Percentiles rank a stretch among this genome's conserved stretches.
Conservation (phyloP, 1,140 invertebrate species). For the Drosophila pectinifera region DNA sequence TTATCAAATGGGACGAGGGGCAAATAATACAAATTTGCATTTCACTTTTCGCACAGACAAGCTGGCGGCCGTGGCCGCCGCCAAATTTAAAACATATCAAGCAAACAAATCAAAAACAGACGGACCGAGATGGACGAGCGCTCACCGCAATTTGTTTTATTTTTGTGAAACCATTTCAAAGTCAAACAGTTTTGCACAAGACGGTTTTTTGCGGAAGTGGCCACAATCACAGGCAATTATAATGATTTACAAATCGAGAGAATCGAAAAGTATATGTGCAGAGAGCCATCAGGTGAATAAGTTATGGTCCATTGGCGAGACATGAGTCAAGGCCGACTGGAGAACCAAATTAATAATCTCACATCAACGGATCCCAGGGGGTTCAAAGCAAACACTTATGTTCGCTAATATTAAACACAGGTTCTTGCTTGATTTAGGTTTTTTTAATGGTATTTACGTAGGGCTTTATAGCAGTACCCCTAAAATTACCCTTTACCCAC, state of each 20-base stretch:
- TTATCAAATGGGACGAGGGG: slow-evolving; percentile 14
- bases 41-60: slow-evolving; percentile 56
- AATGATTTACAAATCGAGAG: slow-evolving; percentile 45
- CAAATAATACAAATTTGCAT: slow-evolving; percentile 37
- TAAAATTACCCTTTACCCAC: neutral
- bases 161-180: slow-evolving; percentile 41
- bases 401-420: slow-evolving; percentile 1
- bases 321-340: slow-evolving; percentile 35
- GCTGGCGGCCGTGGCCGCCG: slow-evolving; percentile 58
- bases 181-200: slow-evolving; percentile 47
- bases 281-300: slow-evolving; percentile 40
- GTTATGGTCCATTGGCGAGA: slow-evolving; percentile 28
- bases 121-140: slow-evolving; percentile 22
- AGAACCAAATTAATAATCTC: slow-evolving; percentile 14
- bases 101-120: slow-evolving; percentile 70
- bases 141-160: no score
- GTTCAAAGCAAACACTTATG: neutral
- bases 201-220: slow-evolving; percentile 42
- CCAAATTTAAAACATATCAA: slow-evolving; percentile 68
- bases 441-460: neutral
- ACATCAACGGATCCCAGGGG: neutral
- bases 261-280: slow-evolving; percentile 27
- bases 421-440: neutral
- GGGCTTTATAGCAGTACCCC: neutral
- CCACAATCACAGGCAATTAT: slow-evolving; percentile 52